A percentile compares a stretch with the other conserved stretches of the same genome.
Evolutionary conservation across 2,888 invertebrate genomes (phyloP).

Genomic region (Leptopilina myrica): DNA sequence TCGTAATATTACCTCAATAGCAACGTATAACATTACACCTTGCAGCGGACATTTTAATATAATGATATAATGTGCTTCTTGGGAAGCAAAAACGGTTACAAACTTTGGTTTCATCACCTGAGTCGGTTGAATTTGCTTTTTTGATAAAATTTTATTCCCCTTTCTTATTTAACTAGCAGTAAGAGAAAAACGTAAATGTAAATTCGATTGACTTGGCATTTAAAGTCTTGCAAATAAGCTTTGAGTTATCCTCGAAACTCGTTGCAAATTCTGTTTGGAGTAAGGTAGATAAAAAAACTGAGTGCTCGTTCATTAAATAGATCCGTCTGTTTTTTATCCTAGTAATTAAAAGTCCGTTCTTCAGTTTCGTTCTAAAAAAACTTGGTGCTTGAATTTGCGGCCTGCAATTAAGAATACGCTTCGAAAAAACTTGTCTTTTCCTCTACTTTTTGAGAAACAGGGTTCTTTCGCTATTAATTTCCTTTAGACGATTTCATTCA

Average conservation of each 20-base stretch:
- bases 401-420: slow-evolving; percentile 14
- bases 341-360: slow-evolving; percentile 22
- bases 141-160: not conserved
- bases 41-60: too few species aligned
- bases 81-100: too few species aligned
- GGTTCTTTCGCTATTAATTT: not conserved
- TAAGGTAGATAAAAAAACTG: slow-evolving; percentile 14
- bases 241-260: slow-evolving; percentile 29
- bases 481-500: not conserved
- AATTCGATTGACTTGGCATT: slow-evolving; percentile 13
- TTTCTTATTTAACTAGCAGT: not conserved
- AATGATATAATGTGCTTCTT: too few species aligned
- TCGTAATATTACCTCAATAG: too few species aligned
- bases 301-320: slow-evolving; percentile 24
- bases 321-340: slow-evolving; percentile 18
- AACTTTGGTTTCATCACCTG: too few species aligned
- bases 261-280: slow-evolving; percentile 7
- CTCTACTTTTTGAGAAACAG: not conserved
- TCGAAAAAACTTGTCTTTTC: slow-evolving; percentile 13
- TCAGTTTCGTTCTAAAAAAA: slow-evolving; percentile 10
- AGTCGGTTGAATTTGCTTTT: not conserved
- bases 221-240: slow-evolving; percentile 31
- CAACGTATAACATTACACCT: too few species aligned
- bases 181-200: not conserved
- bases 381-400: slow-evolving; percentile 26